Evolutionary conservation across 2,113 vertebrate genomes (phyloP).

Genomic region (Otis tarda): DNA sequence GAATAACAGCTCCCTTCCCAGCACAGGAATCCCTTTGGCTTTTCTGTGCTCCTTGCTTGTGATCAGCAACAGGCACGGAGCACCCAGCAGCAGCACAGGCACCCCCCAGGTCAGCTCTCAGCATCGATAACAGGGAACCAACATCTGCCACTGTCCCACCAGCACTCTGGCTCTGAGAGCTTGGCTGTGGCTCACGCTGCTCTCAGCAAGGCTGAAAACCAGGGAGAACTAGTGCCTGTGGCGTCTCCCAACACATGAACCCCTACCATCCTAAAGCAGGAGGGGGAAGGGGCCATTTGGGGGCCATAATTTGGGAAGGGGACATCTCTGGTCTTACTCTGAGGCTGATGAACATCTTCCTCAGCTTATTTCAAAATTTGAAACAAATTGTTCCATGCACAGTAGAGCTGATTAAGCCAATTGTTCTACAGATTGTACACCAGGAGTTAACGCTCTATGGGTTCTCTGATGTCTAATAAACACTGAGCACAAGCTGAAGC

Average conservation of each 20-base stretch:
- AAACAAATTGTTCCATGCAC: background rate
- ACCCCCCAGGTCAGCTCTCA: fast-evolving
- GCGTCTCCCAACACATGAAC: background rate
- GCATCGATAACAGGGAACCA: background rate
- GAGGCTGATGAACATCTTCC: background rate
- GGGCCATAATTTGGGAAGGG: background rate
- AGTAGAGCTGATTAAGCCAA: background rate
- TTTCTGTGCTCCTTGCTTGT: background rate
- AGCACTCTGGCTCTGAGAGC: background rate
- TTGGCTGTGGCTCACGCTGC: background rate
- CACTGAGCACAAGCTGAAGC: background rate
- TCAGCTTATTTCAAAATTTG: background rate
- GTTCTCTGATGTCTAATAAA: background rate
- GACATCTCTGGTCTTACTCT: background rate
- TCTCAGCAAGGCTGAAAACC: background rate
- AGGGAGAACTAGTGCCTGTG: background rate
- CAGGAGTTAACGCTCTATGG: background rate
- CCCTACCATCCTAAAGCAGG: background rate
- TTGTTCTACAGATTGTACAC: background rate
- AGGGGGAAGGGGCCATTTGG: background rate
- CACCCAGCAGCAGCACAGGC: fast-evolving
- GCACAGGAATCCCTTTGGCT: background rate
- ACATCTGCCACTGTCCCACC: background rate
- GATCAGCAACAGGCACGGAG: background rate
- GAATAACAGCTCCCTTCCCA: background rate